These are phyloP conservation scores for Watsonalla cultraria DNA, from an alignment of 2,888 invertebrate genomes.

Conservation along the genomic window DNA sequence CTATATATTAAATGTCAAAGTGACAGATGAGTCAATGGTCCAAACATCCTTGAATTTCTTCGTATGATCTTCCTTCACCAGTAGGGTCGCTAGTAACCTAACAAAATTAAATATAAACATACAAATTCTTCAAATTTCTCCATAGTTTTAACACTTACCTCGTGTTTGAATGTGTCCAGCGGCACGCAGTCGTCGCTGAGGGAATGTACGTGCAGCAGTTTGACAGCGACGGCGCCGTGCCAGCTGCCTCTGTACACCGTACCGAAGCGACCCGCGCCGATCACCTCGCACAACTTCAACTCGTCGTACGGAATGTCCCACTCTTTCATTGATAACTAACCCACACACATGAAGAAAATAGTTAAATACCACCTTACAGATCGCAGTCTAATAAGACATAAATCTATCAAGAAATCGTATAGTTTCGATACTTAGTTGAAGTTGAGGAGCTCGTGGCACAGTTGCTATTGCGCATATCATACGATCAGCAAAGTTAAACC, in stretches of 20 bases:
- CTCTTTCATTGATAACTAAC: constrained; percentile 91
- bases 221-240: constrained; percentile 99
- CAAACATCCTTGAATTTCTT: no score
- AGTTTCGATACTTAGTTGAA: no score
- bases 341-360: background rate
- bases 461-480: no score
- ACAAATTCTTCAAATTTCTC: background rate
- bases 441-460: no score
- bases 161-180: constrained; percentile 95
- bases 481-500: no score
- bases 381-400: no score
- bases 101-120: background rate
- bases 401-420: no score
- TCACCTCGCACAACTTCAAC: constrained; percentile 89
- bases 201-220: constrained; percentile 95
- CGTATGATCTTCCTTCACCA: no score
- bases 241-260: constrained; percentile 96
- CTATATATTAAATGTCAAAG: no score
- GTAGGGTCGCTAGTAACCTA: no score
- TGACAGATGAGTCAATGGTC: no score
- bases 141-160: constrained; percentile 74
- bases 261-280: constrained; percentile 96
- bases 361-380: no score
- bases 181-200: constrained; percentile 90
- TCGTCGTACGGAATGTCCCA: constrained; percentile 99